phyloP scores from a whole-genome alignment of 1,140 invertebrate genomes.

The Meloidogyne floridensis region DNA sequence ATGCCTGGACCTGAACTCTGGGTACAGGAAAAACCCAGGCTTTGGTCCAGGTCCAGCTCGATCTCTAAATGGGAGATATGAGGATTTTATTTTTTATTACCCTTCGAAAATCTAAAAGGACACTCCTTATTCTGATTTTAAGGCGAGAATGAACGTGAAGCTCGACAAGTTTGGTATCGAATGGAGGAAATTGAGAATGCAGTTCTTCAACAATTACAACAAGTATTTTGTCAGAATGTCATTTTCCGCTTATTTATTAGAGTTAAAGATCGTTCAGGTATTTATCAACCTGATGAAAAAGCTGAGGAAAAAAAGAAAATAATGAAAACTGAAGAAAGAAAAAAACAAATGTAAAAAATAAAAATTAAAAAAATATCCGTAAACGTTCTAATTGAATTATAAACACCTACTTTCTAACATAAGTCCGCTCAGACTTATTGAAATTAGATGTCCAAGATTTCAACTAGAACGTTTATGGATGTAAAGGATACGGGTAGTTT shows the following conservation, averaged over 20 bases:
- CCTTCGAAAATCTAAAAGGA: no score
- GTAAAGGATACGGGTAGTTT: no score
- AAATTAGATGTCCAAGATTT: no score
- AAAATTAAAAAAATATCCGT: neutral
- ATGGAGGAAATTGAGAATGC: neutral
- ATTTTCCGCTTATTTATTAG: neutral
- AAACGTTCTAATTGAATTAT: no score
- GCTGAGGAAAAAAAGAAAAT: neutral
- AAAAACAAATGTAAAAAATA: neutral
- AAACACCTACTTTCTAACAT: no score
- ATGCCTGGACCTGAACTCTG: no score
- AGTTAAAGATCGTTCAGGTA: neutral
- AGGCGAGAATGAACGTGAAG: conserved; percentile 4
- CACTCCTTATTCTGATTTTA: neutral
- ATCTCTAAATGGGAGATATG: no score
- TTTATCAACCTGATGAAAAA: conserved; percentile 4
- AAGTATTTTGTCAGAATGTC: neutral
- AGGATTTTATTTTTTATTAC: no score
- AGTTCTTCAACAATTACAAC: neutral
- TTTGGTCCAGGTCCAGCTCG: no score
- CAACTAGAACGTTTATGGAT: no score
- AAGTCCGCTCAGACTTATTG: no score
- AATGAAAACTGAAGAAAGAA: neutral
- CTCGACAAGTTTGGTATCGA: conserved; percentile 7
- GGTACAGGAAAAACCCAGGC: no score